Conservation (phyloP, 2,888 invertebrate species). For the Andrena marginata region DNA sequence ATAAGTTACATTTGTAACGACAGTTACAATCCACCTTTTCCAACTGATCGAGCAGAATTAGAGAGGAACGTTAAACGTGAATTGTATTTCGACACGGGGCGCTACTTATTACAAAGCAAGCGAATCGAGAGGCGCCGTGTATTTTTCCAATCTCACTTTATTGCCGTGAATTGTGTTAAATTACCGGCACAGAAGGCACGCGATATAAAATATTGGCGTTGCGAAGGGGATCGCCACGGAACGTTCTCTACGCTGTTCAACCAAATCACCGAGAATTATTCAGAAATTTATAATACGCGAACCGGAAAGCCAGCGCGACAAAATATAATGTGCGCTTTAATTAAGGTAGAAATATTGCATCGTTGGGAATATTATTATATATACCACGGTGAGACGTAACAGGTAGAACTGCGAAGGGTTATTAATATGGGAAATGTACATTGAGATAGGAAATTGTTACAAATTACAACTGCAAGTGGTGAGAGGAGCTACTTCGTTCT, state of each 20-base stretch:
- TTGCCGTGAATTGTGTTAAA: constrained; percentile 10
- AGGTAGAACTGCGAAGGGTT: too few species aligned
- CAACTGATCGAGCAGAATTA: not conserved
- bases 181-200: not conserved
- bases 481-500: too few species aligned
- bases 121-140: not conserved
- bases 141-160: constrained; percentile 25
- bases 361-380: too few species aligned
- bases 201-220: not conserved
- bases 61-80: constrained; percentile 4
- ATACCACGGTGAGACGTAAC: too few species aligned
- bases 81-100: constrained; percentile 17
- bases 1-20: not conserved
- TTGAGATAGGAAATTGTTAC: too few species aligned
- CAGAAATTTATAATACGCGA: too few species aligned
- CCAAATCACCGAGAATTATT: too few species aligned
- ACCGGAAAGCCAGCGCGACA: too few species aligned
- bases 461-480: too few species aligned
- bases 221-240: not conserved
- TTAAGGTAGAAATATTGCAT: too few species aligned
- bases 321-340: too few species aligned
- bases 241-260: not conserved
- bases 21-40: not conserved
- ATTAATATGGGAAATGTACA: too few species aligned
- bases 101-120: constrained; percentile 11